Conservation (phyloP, 2,888 invertebrate species). For the Heliconius ethilla region DNA sequence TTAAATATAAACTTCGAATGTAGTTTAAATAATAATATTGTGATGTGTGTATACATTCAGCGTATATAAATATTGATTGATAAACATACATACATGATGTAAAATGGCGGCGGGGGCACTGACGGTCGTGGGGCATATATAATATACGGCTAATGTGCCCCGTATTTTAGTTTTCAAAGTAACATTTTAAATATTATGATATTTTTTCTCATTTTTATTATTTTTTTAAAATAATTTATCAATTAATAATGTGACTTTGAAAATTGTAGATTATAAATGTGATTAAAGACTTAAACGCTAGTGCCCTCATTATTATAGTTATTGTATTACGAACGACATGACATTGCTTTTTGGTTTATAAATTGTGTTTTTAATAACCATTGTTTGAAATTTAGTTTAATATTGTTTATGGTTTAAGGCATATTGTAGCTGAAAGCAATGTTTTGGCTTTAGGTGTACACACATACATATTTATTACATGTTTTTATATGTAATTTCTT, state of each 20-base stretch:
- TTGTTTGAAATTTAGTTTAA: slow-evolving; percentile 32
- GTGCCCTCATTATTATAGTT: slow-evolving; percentile 54
- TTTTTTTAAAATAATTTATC: slow-evolving; percentile 10
- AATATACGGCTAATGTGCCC: background rate
- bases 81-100: slow-evolving; percentile 57
- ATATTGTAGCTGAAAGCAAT: slow-evolving; percentile 43
- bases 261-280: slow-evolving; percentile 22
- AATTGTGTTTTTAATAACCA: slow-evolving; percentile 39
- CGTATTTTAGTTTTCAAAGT: background rate
- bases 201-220: background rate
- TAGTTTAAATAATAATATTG: slow-evolving; percentile 49
- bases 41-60: slow-evolving; percentile 65
- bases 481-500: background rate
- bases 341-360: slow-evolving; percentile 53
- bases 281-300: slow-evolving; percentile 17
- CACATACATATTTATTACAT: slow-evolving; percentile 22
- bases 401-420: slow-evolving; percentile 23
- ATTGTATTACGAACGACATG: slow-evolving; percentile 52
- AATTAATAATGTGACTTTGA: slow-evolving; percentile 10
- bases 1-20: slow-evolving; percentile 54
- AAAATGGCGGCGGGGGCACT: slow-evolving; percentile 55
- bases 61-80: slow-evolving; percentile 66
- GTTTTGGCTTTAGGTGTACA: slow-evolving; percentile 36
- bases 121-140: slow-evolving; percentile 34
- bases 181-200: background rate